These are phyloP conservation scores for Perodicticus potto DNA, from an alignment of 2,797 vertebrate genomes.

Conservation along the genomic window DNA sequence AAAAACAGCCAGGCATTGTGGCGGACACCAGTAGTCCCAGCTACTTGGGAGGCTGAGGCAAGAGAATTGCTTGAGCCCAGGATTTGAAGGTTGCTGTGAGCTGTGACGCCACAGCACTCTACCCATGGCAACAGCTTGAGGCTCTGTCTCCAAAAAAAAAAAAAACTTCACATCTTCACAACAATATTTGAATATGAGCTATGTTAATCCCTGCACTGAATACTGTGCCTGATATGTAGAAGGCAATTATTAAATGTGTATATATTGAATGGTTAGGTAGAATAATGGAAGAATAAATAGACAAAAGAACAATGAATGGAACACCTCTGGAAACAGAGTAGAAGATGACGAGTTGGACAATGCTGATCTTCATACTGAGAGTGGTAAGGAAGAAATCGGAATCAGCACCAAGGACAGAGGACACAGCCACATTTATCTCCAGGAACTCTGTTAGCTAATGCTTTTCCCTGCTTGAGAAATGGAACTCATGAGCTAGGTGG, in stretches of 20 bases:
- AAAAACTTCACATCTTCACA: background rate
- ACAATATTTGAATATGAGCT: background rate
- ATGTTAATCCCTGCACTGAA: background rate
- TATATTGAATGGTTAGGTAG: background rate
- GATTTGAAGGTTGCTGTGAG: too few relatives aligned
- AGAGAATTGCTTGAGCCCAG: too few relatives aligned
- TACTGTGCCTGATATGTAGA: background rate
- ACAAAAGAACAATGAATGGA: background rate
- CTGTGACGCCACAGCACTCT: too few relatives aligned
- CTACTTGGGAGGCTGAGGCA: too few relatives aligned
- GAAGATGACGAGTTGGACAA: background rate
- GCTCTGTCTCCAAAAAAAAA: too few relatives aligned
- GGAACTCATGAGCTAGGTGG: background rate
- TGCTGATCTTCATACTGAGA: background rate
- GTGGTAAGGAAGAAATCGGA: background rate
- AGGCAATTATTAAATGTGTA: background rate
- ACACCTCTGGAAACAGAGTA: background rate
- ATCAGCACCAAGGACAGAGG: background rate
- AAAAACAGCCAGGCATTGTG: too few relatives aligned
- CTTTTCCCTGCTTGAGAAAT: constrained; percentile 17
- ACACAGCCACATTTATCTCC: background rate
- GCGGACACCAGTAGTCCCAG: too few relatives aligned
- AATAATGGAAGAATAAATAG: background rate
- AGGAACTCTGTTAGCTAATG: background rate
- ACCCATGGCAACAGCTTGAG: too few relatives aligned